These are phyloP conservation scores for Drosophila ustulata DNA, from an alignment of 2,888 invertebrate genomes.

Conservation along the genomic window DNA sequence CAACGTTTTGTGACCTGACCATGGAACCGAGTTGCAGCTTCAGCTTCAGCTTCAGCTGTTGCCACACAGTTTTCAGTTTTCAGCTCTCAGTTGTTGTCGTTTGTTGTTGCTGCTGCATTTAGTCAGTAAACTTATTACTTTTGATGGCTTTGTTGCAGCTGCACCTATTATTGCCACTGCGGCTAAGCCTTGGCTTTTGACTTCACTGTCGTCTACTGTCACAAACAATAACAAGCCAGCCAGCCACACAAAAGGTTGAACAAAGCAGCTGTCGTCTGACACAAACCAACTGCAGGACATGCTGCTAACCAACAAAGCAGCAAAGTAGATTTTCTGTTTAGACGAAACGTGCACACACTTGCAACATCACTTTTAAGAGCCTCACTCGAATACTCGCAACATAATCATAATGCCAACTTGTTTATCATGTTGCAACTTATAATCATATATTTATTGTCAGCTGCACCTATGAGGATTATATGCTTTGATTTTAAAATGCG, in stretches of 20 bases:
- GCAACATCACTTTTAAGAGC: conserved; percentile 1
- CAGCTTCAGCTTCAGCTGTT: conserved; percentile 46
- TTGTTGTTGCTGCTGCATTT: conserved; percentile 36
- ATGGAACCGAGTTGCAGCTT: conserved; percentile 31
- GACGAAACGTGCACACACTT: conserved; percentile 32
- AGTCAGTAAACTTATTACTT: conserved; percentile 60
- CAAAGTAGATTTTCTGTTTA: conserved; percentile 6
- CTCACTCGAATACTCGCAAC: neutral
- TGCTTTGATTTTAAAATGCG: neutral
- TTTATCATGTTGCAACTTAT: too few species aligned
- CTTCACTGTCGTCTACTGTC: conserved; percentile 32
- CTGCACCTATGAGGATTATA: neutral
- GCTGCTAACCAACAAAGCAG: neutral
- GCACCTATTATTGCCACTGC: conserved; percentile 38
- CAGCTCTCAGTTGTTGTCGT: conserved; percentile 12
- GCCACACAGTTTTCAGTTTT: conserved; percentile 40
- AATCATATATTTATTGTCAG: neutral
- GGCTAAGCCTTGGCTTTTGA: conserved; percentile 35
- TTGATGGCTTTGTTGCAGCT: conserved; percentile 47
- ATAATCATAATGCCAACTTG: neutral
- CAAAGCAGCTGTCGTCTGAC: conserved; percentile 34
- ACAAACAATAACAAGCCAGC: conserved; percentile 50
- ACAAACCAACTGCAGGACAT: conserved; percentile 18
- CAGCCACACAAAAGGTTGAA: conserved; percentile 23
- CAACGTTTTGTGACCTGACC: conserved; percentile 64